Conservation (phyloP, 2,113 vertebrate species). For the Paradisaea rubra region DNA sequence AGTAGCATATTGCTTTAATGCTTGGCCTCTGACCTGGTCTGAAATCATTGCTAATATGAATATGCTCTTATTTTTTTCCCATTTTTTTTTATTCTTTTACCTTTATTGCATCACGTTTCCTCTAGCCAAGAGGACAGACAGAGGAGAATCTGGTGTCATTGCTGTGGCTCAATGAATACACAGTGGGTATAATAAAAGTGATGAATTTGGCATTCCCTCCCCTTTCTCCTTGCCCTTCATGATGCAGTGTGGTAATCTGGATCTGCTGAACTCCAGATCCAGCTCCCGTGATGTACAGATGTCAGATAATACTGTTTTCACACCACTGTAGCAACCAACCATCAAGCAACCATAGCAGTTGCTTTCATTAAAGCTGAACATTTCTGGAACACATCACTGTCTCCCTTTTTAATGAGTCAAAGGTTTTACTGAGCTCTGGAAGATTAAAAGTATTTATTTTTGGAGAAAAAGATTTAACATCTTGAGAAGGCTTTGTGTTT, state of each 20-base stretch:
- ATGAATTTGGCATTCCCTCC: constrained; percentile 55
- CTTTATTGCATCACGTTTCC: constrained; percentile 65
- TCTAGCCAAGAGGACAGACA: constrained; percentile 71
- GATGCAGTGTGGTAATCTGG: constrained; percentile 14
- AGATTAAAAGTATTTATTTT: not conserved
- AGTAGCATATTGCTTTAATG: constrained; percentile 36
- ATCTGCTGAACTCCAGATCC: constrained; percentile 51
- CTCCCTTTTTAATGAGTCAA: constrained; percentile 19
- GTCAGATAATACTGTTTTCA: not conserved
- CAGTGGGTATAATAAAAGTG: constrained; percentile 66
- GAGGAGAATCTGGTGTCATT: constrained; percentile 69
- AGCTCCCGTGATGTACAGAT: constrained; percentile 4
- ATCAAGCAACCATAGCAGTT: constrained; percentile 6
- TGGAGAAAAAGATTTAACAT: not conserved
- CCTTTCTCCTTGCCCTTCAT: constrained; percentile 46
- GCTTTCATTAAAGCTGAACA: constrained; percentile 12
- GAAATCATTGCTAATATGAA: constrained; percentile 52
- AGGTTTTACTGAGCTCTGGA: not conserved
- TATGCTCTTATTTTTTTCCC: constrained; percentile 53
- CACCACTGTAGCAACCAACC: not conserved
- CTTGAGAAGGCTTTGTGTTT: constrained; percentile 44
- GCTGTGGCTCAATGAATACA: constrained; percentile 73
- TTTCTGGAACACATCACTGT: constrained; percentile 44
- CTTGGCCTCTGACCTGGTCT: constrained; percentile 19
- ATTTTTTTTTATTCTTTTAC: constrained; percentile 50